These are phyloP conservation scores for Odocoileus virginianus DNA, from an alignment of 2,113 vertebrate genomes.

Conservation along the genomic window DNA sequence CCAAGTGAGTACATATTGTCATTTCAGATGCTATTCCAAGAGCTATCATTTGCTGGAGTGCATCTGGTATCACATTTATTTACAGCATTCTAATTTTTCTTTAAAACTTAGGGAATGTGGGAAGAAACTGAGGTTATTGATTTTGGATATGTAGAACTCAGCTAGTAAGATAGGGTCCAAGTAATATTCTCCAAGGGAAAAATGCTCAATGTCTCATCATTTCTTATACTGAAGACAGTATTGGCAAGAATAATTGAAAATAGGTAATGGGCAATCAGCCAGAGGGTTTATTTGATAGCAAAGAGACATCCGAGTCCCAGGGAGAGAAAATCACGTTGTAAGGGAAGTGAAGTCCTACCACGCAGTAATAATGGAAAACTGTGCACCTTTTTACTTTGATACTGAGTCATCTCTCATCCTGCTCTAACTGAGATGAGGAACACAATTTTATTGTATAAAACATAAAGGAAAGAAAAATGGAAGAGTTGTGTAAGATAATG, in stretches of 20 bases:
- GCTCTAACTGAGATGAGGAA: background rate
- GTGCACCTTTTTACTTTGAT: conserved; percentile 9
- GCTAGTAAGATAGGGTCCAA: background rate
- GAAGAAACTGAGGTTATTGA: conserved; percentile 65
- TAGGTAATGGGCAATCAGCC: conserved; percentile 28
- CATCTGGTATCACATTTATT: conserved; percentile 66
- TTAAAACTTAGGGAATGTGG: conserved; percentile 70
- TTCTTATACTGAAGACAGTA: conserved; percentile 17
- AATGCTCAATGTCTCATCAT: conserved; percentile 48
- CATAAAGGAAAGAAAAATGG: background rate
- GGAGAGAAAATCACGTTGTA: conserved; percentile 44
- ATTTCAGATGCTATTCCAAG: conserved; percentile 77
- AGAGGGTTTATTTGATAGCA: conserved; percentile 51
- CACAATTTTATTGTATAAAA: background rate
- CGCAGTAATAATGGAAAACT: background rate
- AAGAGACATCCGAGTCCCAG: conserved; percentile 12
- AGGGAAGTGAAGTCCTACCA: background rate
- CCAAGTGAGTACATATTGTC: conserved; percentile 80
- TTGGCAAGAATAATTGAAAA: conserved; percentile 68
- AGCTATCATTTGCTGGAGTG: conserved; percentile 75
- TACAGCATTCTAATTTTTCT: conserved; percentile 72
- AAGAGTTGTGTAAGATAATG: background rate
- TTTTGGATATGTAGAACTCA: conserved; percentile 40
- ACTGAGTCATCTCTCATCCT: background rate
- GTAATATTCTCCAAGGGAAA: conserved; percentile 36